Evolutionary conservation across 37 sponge, comb jelly and placozoan genomes (phyloP), one percentile per base, ranked within the genome.

Genomic region (Axinella damicornis): DNA sequence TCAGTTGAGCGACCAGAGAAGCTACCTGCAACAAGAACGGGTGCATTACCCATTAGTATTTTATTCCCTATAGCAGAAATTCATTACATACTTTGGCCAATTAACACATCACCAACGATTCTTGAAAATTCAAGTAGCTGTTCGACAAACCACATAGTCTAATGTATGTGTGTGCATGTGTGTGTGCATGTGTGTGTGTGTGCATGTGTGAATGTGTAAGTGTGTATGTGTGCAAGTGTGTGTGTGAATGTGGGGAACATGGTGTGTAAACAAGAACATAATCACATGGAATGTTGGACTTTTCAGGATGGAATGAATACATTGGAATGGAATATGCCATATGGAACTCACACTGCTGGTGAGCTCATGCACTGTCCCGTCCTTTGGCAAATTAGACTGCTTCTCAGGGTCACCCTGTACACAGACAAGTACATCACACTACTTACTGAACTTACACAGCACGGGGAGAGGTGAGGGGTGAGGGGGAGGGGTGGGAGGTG

Each of bases 301-400:
- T n/a, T n/a, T n/a, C n/a, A n/a, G n/a, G n/a, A n/a, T n/a, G n/a
- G n/a, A n/a, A n/a, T n/a, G n/a, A n/a, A n/a, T n/a, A n/a, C n/a
- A n/a, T n/a, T n/a, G n/a, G n/a, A n/a, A n/a, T n/a, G n/a, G n/a
- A n/a, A n/a, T n/a, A n/a, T n/a, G n/a, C n/a, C n/a, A n/a, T n/a
- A n/a, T n/a, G n/a, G n/a, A n/a, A 74, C 88, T 90, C 46, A 96
- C 97, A 58, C 73, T 91, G 78, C 98, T 97, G 56, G 98, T 97
- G 65, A 97, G 81, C 60, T 93, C 94, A 56, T 97, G 98, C 13
- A 97, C 98, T 35, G 98, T 97, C 1, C 98, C 98, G 69, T 97
- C 98, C 64, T 90, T 90, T 12, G 98, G 98, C 27, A 89, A 68
- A 37, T 95, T 93, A 17, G 94, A 88, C 56, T 71, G 71, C 75